Evolutionary conservation across 2,888 invertebrate species (phyloP), one percentile per base, ranked within the genome.

Genomic region (Troglohyphantes excavatus): DNA sequence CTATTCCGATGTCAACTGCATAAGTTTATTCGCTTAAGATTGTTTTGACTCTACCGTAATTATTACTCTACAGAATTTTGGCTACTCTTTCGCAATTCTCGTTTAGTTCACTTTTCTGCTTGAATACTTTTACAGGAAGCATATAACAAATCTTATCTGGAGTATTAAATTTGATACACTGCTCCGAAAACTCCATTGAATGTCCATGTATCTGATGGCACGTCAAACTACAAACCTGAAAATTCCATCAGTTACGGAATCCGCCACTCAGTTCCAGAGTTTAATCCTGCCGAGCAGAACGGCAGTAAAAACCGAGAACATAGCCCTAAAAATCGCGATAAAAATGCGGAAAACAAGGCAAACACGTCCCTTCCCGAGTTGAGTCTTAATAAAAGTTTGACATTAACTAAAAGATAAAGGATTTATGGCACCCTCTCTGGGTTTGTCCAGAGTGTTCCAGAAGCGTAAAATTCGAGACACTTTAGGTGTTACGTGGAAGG

Each of bases 381-480:
- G 29, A n/a, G 53, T 68, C 67, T 81, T 68, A 68, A 68, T 81
- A 81, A 81, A 81, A 81, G 46, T 67, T 81, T 81, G 68, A 68
- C 79, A 61, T 81, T 81, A 81, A 68, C 67, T 29, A 65, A 67
- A 33, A 81, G 79, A 81, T 81, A 68, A 46, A 78, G 67, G 68
- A 81, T 81, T 81, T 81, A 81, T 61, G 79, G 21, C 19, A n/a
- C 23, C 63, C 21, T 9, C 13, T 29, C 59, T 5, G 73, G 26
- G 19, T 33, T 21, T 78, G 78, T 65, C 43, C 11, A 21, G 27
- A 11, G 27, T 68, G 29, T 73, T 27, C 53, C 53, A 21, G 23
- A 21, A 61, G 61, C 39, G 26, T 70, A 72, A 65, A 53, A 70
- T 39, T 59, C 17, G 63, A 26, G 61, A 83, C 72, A 70, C 70